Evolutionary conservation across 2,113 vertebrate species (phyloP).

Genomic region (Hystrix brachyura): DNA sequence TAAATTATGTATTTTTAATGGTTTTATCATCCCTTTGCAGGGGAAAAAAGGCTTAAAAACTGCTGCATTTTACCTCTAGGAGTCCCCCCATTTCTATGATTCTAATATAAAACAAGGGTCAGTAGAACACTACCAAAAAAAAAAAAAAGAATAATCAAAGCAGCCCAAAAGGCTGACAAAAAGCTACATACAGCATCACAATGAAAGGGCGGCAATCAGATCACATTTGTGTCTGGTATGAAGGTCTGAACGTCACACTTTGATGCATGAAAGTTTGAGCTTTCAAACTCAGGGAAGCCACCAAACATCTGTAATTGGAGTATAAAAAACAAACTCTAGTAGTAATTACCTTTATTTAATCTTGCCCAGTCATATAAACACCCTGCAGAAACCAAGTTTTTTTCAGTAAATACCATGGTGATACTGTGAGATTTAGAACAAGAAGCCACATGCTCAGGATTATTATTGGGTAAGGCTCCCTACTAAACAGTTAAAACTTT

Average conservation of each 20-base stretch:
- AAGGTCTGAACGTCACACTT: neutral
- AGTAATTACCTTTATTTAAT: neutral
- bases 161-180: neutral
- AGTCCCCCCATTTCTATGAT: slow-evolving; percentile 20
- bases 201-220: neutral
- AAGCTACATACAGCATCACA: neutral
- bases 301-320: neutral
- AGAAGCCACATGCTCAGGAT: neutral
- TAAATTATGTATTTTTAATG: slow-evolving; percentile 40
- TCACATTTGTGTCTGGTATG: neutral
- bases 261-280: neutral
- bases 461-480: neutral
- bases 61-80: neutral
- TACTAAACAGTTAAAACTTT: neutral
- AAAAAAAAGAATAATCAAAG: slow-evolving; percentile 58
- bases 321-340: neutral
- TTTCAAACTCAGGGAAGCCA: neutral
- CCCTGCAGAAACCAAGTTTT: neutral
- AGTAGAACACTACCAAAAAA: slow-evolving; percentile 11
- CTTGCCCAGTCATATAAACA: neutral
- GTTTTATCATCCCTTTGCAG: neutral
- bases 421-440: neutral
- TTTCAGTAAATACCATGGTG: neutral
- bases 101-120: neutral
- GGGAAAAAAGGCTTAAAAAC: slow-evolving; percentile 22